A percentile compares a stretch with the other conserved stretches of the same genome.
These are phyloP conservation scores for Paragorgia papillata DNA, from an alignment of 92 coral and sea anemone species.

Conservation along the genomic window DNA sequence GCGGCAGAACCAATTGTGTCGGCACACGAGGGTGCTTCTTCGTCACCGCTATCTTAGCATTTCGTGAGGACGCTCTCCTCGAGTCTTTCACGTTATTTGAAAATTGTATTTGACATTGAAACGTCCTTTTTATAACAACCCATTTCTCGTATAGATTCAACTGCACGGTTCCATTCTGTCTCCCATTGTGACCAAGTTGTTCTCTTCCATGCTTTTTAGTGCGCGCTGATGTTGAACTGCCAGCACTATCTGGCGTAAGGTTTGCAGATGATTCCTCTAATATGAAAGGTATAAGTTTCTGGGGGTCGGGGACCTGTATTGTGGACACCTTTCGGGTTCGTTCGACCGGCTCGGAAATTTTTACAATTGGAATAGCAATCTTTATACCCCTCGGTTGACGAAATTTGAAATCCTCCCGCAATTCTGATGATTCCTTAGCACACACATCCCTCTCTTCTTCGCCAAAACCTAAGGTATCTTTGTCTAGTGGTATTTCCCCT, in stretches of 20 bases:
- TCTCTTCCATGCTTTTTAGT: background rate
- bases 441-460: background rate
- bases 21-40: background rate
- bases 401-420: background rate
- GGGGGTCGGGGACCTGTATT: background rate
- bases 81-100: background rate
- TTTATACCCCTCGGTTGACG: background rate
- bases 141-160: conserved; percentile 15
- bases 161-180: background rate
- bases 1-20: background rate
- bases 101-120: conserved; percentile 5
- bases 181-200: background rate
- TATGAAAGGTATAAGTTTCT: too few species aligned
- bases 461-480: background rate
- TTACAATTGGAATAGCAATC: background rate
- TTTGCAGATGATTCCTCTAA: too few species aligned
- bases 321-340: conserved; percentile 26
- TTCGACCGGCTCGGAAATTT: conserved; percentile 13
- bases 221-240: background rate
- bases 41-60: background rate
- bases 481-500: background rate
- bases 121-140: background rate
- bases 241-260: background rate
- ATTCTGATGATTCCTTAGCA: background rate
- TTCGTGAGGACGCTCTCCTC: background rate